These are phyloP conservation scores for Chloropsis hardwickii DNA, from an alignment of 2,113 vertebrate species.

Conservation along the genomic window DNA sequence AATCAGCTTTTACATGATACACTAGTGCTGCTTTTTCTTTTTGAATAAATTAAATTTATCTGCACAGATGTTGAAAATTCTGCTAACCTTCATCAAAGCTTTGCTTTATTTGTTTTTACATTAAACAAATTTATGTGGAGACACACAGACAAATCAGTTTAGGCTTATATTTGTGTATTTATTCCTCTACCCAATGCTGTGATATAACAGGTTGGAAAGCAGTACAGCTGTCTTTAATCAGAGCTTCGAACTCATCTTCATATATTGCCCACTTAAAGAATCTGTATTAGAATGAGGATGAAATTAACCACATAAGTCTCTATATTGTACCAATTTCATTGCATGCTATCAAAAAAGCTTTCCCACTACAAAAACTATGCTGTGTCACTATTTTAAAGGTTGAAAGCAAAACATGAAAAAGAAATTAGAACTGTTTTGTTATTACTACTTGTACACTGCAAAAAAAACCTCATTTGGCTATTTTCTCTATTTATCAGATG, in stretches of 20 bases:
- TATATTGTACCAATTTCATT: neutral
- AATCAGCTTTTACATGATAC: conserved; percentile 36
- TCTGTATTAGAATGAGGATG: neutral
- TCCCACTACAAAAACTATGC: neutral
- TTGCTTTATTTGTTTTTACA: conserved; percentile 65
- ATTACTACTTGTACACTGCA: neutral
- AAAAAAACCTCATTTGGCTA: neutral
- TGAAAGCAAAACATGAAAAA: neutral
- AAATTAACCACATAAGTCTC: neutral
- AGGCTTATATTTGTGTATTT: conserved; percentile 40
- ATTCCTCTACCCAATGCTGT: conserved; percentile 1
- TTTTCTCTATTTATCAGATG: neutral
- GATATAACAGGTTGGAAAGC: conserved; percentile 36
- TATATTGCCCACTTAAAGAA: neutral
- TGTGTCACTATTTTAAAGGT: neutral
- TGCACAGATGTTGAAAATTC: conserved; percentile 69
- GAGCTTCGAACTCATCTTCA: neutral
- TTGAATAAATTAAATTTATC: conserved; percentile 71
- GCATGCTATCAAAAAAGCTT: neutral
- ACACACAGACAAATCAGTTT: conserved; percentile 44
- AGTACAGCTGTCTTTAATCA: neutral
- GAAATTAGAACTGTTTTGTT: neutral
- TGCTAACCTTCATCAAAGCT: conserved; percentile 55
- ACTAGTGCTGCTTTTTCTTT: conserved; percentile 27
- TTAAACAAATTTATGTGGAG: conserved; percentile 64